These are phyloP conservation scores for Beris morrisii DNA, from an alignment of 2,888 invertebrate species.

Conservation along the genomic window DNA sequence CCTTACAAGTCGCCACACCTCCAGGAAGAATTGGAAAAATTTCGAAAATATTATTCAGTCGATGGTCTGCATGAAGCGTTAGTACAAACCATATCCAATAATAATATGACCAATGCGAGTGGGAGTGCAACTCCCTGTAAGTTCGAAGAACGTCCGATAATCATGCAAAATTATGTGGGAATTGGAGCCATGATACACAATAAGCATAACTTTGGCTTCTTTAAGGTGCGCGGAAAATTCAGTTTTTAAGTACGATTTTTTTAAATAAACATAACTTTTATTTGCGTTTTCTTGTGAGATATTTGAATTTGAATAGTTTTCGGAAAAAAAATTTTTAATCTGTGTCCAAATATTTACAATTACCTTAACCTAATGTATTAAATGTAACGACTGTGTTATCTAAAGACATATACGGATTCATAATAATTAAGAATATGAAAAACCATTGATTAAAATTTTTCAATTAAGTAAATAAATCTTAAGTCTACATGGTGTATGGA, in stretches of 20 bases:
- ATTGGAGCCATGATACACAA: constrained; percentile 79
- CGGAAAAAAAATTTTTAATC: too few relatives aligned
- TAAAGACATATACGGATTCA: too few relatives aligned
- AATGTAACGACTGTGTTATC: too few relatives aligned
- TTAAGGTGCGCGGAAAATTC: constrained; percentile 82
- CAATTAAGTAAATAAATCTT: too few relatives aligned
- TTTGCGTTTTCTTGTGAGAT: too few relatives aligned
- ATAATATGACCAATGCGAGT: constrained; percentile 38
- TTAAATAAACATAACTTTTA: too few relatives aligned
- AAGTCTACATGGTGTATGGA: too few relatives aligned
- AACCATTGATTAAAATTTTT: too few relatives aligned
- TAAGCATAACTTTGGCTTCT: constrained; percentile 80
- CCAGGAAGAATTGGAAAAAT: constrained; percentile 40
- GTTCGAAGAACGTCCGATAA: constrained; percentile 65
- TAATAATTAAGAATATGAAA: too few relatives aligned
- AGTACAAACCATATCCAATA: constrained; percentile 43
- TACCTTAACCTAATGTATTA: too few relatives aligned
- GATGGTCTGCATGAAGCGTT: constrained; percentile 47
- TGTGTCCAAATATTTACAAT: too few relatives aligned
- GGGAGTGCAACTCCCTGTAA: constrained; percentile 36
- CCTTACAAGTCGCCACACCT: constrained; percentile 37
- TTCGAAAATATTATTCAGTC: constrained; percentile 42
- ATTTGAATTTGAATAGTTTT: too few relatives aligned
- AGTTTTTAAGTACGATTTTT: constrained; percentile 64
- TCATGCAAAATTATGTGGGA: constrained; percentile 80